A percentile compares a stretch with the other conserved stretches of the same genome.
phyloP scores from a whole-genome alignment of 2,888 invertebrate genomes.

The Druceiella hillmani region DNA sequence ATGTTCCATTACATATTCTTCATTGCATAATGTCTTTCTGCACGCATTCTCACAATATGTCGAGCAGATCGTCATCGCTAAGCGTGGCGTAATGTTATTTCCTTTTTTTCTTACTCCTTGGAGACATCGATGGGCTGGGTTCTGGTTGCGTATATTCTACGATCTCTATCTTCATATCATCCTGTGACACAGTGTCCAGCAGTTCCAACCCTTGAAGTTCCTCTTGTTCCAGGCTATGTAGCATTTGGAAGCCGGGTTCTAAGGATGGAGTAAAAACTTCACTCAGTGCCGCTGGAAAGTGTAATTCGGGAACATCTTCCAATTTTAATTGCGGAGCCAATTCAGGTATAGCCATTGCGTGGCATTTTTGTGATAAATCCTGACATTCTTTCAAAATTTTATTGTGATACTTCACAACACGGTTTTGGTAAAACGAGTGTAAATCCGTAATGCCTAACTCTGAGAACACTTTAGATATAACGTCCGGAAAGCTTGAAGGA shows the following conservation, averaged over 20 bases:
- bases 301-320: constrained; percentile 50
- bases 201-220: constrained; percentile 43
- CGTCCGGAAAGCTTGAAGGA: constrained; percentile 43
- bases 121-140: constrained; percentile 8
- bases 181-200: constrained; percentile 36
- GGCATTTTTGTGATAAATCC: constrained; percentile 33
- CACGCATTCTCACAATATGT: too few relatives aligned
- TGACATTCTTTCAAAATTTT: constrained; percentile 37
- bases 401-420: constrained; percentile 39
- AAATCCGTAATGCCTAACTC: constrained; percentile 43
- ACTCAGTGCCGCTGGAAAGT: constrained; percentile 48
- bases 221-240: constrained; percentile 58
- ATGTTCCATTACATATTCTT: too few relatives aligned
- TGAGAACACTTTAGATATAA: constrained; percentile 43
- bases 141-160: constrained; percentile 24
- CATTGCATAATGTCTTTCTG: too few relatives aligned
- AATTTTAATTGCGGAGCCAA: constrained; percentile 39
- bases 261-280: constrained; percentile 52
- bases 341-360: constrained; percentile 35
- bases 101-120: constrained; percentile 11
- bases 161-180: constrained; percentile 43
- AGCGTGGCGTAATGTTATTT: too few relatives aligned
- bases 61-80: too few relatives aligned
- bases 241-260: constrained; percentile 61
- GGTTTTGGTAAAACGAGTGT: constrained; percentile 42